phyloP scores from a whole-genome alignment of 2,888 invertebrate genomes.

The Carterocephalus palaemon region DNA sequence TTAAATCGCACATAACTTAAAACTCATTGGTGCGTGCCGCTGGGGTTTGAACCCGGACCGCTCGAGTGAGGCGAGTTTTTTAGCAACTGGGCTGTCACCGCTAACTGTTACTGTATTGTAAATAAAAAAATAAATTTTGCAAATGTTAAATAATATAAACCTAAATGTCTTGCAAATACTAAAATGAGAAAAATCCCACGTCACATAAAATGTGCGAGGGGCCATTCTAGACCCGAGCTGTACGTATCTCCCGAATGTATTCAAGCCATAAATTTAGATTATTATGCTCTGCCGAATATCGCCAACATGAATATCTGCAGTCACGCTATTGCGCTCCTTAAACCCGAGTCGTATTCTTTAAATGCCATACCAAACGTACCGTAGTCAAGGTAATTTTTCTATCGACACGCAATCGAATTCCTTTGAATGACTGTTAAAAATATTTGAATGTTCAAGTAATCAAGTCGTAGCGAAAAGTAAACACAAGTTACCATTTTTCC shows the following conservation, averaged over 20 bases:
- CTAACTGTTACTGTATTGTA: too few relatives aligned
- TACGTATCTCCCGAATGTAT: conserved; percentile 31
- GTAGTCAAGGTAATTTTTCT: conserved; percentile 1
- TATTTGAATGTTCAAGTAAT: conserved; percentile 22
- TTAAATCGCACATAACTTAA: too few relatives aligned
- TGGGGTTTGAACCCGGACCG: too few relatives aligned
- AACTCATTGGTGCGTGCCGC: too few relatives aligned
- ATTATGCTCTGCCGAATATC: conserved; percentile 34
- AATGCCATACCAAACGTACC: neutral
- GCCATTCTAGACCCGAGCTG: conserved; percentile 27
- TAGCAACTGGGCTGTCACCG: too few relatives aligned
- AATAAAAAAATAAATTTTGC: too few relatives aligned
- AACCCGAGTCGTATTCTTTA: conserved; percentile 1
- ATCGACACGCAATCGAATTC: conserved; percentile 9
- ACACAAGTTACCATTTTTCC: conserved; percentile 67
- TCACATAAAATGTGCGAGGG: conserved; percentile 16
- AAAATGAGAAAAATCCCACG: neutral
- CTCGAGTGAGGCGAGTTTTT: too few relatives aligned
- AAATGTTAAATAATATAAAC: too few relatives aligned
- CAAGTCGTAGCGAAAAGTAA: conserved; percentile 17
- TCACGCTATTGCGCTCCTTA: conserved; percentile 25
- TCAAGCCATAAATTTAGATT: conserved; percentile 39
- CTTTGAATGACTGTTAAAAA: conserved; percentile 33
- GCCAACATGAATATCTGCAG: conserved; percentile 31
- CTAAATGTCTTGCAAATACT: too few relatives aligned